Conservation (phyloP, 2,113 vertebrate genomes). For the Castor canadensis region DNA sequence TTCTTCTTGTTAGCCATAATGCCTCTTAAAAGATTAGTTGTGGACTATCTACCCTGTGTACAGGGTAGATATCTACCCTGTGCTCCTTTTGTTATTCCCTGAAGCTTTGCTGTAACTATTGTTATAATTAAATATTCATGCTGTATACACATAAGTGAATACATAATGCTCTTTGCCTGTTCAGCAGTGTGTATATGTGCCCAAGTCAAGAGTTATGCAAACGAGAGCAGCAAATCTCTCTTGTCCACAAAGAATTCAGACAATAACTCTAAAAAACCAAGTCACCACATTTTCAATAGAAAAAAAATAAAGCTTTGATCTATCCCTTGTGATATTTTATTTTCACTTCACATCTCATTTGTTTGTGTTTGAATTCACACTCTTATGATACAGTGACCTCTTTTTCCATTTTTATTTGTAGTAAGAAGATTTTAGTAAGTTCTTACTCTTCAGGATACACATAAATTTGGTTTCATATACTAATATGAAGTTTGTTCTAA, state of each 20-base stretch:
- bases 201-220: no score
- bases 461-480: background rate
- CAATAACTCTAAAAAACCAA: background rate
- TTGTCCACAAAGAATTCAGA: slow-evolving; percentile 49
- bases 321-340: slow-evolving; percentile 23
- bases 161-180: background rate
- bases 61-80: background rate
- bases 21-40: background rate
- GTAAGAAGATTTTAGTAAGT: background rate
- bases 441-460: background rate
- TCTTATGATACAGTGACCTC: background rate
- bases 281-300: background rate
- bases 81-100: background rate
- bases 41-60: background rate
- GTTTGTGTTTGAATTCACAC: background rate
- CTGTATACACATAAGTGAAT: background rate
- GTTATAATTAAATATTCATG: slow-evolving; percentile 5
- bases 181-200: background rate
- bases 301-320: slow-evolving; percentile 57
- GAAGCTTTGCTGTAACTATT: background rate
- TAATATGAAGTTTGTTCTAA: slow-evolving; percentile 23
- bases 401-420: background rate
- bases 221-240: slow-evolving; percentile 31
- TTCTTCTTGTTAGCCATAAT: background rate
- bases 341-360: slow-evolving; percentile 52